These are phyloP conservation scores for Xylocopa sonorina DNA, from an alignment of 1,140 invertebrate genomes.

Conservation along the genomic window DNA sequence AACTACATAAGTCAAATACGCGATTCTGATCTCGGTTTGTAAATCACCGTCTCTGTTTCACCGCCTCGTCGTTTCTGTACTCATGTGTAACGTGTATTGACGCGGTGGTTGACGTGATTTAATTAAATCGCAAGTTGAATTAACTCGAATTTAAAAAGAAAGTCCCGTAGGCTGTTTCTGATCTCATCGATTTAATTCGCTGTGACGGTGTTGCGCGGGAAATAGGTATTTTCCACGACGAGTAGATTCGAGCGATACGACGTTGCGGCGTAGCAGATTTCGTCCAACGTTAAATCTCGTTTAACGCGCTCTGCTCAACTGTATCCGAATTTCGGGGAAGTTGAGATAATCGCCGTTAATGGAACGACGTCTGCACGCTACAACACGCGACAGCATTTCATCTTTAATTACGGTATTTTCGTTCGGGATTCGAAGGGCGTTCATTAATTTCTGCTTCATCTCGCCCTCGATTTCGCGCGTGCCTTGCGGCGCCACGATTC, in stretches of 20 bases:
- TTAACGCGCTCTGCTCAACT: slow-evolving; percentile 41
- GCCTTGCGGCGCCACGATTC: background rate
- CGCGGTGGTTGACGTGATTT: too few species aligned
- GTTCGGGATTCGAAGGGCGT: background rate
- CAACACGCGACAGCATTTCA: slow-evolving; percentile 1
- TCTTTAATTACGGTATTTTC: slow-evolving; percentile 27
- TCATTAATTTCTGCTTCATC: slow-evolving; percentile 11
- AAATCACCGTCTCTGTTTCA: too few species aligned
- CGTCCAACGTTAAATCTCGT: slow-evolving; percentile 46
- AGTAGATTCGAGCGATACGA: background rate
- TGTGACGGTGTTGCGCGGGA: background rate
- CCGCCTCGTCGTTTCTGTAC: too few species aligned
- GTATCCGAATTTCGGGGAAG: slow-evolving; percentile 54
- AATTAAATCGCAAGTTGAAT: too few species aligned
- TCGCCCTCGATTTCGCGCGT: background rate
- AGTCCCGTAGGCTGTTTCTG: too few species aligned
- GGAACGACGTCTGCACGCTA: slow-evolving; percentile 42
- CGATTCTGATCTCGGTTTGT: too few species aligned
- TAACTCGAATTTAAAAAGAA: too few species aligned
- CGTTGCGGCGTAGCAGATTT: slow-evolving; percentile 4
- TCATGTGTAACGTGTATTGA: too few species aligned
- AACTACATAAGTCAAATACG: too few species aligned
- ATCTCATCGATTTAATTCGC: too few species aligned
- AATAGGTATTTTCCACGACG: background rate
- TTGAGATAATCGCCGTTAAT: slow-evolving; percentile 56